A percentile compares a stretch with the other conserved stretches of the same genome.
Conservation (phyloP, 2,888 invertebrate genomes). For the Drosophila multiciliata region DNA sequence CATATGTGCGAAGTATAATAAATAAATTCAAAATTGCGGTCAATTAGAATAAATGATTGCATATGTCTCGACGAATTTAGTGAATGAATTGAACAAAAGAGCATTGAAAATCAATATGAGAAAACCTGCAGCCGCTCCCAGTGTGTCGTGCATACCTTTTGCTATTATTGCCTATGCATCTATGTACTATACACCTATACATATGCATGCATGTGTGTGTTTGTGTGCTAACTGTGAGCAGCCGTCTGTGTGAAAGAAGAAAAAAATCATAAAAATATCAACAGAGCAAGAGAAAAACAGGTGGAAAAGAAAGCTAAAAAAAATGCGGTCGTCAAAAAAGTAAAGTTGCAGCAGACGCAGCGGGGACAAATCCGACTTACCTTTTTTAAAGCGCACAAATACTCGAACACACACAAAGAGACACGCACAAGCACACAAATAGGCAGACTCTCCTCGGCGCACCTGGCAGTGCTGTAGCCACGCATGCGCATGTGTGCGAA, state of each 20-base stretch:
- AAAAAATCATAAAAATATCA: conserved; percentile 76
- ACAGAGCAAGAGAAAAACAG: conserved; percentile 74
- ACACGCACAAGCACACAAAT: conserved; percentile 19
- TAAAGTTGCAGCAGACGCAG: conserved; percentile 73
- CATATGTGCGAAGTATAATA: neutral
- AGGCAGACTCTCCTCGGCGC: conserved; percentile 43
- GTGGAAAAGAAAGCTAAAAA: conserved; percentile 81
- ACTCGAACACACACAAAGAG: conserved; percentile 28
- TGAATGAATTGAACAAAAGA: conserved; percentile 76
- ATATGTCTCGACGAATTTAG: conserved; percentile 64
- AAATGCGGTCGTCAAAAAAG: conserved; percentile 80
- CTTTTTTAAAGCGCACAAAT: conserved; percentile 65
- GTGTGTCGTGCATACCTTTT: conserved; percentile 56
- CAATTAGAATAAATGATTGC: conserved; percentile 61
- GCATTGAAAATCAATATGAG: conserved; percentile 78
- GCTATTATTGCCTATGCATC: conserved; percentile 43
- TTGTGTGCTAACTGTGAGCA: conserved; percentile 30
- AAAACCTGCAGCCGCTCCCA: conserved; percentile 80
- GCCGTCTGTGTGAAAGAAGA: conserved; percentile 48
- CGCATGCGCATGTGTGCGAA: conserved; percentile 70
- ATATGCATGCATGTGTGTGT: conserved; percentile 19
- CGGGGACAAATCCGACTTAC: conserved; percentile 76
- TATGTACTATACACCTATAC: conserved; percentile 23
- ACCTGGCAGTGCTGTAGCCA: conserved; percentile 46
- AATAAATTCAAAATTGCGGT: conserved; percentile 53